Conservation (phyloP, 2,797 vertebrate genomes). For the Loriculus beryllinus region DNA sequence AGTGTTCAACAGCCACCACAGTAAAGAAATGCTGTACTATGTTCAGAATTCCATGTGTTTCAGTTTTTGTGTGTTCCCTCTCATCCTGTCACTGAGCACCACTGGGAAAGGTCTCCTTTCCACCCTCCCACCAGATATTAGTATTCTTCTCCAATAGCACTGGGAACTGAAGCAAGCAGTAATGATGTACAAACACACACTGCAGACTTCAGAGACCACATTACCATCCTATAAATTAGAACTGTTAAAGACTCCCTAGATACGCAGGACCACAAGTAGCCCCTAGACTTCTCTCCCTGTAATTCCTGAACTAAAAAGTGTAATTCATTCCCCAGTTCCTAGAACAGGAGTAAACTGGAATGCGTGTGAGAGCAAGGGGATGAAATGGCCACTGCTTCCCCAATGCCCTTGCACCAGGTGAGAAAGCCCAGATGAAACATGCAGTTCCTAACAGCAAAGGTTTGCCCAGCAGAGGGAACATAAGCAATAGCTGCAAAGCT, state of each 20-base stretch:
- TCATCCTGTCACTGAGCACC: not conserved
- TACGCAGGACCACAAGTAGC: not conserved
- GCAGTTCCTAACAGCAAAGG: not conserved
- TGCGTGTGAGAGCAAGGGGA: too few species aligned
- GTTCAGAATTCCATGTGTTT: not conserved
- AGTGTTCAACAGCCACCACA: not conserved
- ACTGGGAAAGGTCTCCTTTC: not conserved
- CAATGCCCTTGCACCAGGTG: not conserved
- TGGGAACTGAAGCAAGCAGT: not conserved
- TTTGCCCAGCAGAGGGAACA: not conserved
- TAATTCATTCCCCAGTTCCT: not conserved
- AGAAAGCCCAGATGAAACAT: not conserved
- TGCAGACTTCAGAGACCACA: not conserved
- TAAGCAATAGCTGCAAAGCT: not conserved
- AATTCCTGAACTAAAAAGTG: not conserved
- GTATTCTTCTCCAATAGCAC: not conserved
- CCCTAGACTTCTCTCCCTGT: not conserved
- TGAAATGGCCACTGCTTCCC: not conserved
- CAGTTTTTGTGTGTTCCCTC: rapidly evolving
- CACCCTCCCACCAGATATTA: not conserved
- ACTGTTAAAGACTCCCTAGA: not conserved
- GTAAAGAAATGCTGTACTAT: not conserved
- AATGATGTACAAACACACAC: not conserved
- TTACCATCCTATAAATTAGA: not conserved
- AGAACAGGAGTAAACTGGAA: not conserved